phyloP scores from a whole-genome alignment of 2,888 invertebrate species.

The Hyalella azteca region DNA sequence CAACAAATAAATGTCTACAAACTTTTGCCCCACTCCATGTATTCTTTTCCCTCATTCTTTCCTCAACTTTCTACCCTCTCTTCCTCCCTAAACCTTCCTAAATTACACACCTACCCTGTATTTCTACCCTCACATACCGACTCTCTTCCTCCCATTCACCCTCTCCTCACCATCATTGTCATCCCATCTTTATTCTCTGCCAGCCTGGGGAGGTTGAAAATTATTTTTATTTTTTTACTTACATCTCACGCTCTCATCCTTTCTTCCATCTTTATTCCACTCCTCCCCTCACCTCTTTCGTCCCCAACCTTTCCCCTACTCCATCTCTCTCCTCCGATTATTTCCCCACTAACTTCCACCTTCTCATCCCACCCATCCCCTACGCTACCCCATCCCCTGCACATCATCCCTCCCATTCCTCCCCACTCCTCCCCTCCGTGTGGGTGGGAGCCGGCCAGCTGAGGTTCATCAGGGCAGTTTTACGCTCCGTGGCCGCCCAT shows the following conservation, averaged over 20 bases:
- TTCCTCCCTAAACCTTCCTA: too few species aligned
- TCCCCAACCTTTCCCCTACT: background rate
- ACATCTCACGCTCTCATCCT: background rate
- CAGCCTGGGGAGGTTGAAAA: too few species aligned
- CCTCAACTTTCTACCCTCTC: too few species aligned
- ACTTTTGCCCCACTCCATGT: too few species aligned
- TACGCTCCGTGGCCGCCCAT: background rate
- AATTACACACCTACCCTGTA: too few species aligned
- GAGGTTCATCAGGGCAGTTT: background rate
- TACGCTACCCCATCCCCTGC: background rate
- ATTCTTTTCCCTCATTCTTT: too few species aligned
- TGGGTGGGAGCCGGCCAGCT: background rate
- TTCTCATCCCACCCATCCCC: background rate
- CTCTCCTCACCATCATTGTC: background rate
- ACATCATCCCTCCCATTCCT: background rate
- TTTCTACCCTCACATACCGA: too few species aligned
- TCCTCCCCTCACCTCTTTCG: background rate
- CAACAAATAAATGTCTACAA: too few species aligned
- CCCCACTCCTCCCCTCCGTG: background rate
- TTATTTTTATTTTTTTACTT: too few species aligned
- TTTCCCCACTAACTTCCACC: too few species aligned
- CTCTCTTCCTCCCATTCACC: background rate
- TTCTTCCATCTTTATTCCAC: background rate
- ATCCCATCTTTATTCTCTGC: background rate
- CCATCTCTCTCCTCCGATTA: background rate